Evolutionary conservation across 2,113 vertebrate genomes (phyloP).

Genomic region (Chionis minor): DNA sequence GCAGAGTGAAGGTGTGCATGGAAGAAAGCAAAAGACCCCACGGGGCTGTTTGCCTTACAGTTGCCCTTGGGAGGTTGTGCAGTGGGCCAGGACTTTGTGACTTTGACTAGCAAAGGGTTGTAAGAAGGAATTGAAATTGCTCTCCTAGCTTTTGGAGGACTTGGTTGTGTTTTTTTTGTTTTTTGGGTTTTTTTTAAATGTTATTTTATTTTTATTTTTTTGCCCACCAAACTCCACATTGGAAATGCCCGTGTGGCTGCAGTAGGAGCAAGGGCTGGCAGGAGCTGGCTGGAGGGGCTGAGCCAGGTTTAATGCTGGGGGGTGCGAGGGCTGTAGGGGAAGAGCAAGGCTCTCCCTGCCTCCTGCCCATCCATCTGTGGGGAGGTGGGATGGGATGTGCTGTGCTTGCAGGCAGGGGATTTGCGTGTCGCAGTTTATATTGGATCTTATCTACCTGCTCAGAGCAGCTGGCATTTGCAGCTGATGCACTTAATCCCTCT

Average conservation of each 20-base stretch:
- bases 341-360: not conserved
- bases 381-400: not conserved
- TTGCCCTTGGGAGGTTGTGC: not conserved
- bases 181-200: no score
- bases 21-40: not conserved
- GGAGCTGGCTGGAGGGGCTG: not conserved
- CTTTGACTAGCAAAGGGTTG: not conserved
- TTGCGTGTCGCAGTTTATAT: not conserved
- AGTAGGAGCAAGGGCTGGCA: not conserved
- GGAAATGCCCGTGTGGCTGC: not conserved
- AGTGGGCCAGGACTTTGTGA: not conserved
- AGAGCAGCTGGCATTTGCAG: not conserved
- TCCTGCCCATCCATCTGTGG: not conserved
- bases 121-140: not conserved
- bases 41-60: no score
- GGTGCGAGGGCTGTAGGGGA: not conserved
- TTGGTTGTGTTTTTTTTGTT: no score
- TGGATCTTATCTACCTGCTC: not conserved
- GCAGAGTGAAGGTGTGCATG: accelerated
- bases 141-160: not conserved
- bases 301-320: not conserved
- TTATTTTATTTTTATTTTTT: not conserved
- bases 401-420: not conserved
- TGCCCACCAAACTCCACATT: not conserved
- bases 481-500: not conserved